Base-by-base conservation (phyloP, 2,888 invertebrate species). In the Pomacea canaliculata region DNA sequence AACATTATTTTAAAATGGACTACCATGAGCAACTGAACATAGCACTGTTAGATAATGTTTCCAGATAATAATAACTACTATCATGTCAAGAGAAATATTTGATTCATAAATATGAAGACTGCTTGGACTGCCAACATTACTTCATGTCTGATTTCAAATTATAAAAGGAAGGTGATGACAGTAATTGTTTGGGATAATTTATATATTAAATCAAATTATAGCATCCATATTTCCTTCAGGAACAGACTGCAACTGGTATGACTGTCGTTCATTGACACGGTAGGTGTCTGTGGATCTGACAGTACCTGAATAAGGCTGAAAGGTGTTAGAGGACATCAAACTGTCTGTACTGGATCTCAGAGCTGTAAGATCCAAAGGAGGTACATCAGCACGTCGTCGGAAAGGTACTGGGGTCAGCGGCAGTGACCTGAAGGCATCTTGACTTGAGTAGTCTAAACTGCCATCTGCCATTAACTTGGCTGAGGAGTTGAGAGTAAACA, bases 361-460 rank as follows among this genome's bases (percentile, higher is more conserved):
- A 16, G 80, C 81, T 10, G 84, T 81, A n/a, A 89, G 81, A 76
- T 89, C 87, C 37, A 89, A 80, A 10, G 86, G 86, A 12, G 88
- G 88, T 10, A 89, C 83, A 7, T 80, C 74, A n/a, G 67, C 68
- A 49, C 60, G 67, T 9, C 69, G n/a, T 9, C 66, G 59, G 7
- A 60, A 23, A 8, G 74, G 78, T 10, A 83, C 81, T 1, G 87
- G 87, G 16, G 87, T 87, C 13, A 86, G 78, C 7, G 87, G 86
- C 48, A 87, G 83, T n/a, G 59, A 71, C 49, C 16, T 48, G 56
- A 67, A 66, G 37, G 78, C 75, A 63, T 80, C 79, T 37, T 80
- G 80, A 71, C 83, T 78, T 12, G 80, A 75, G 73, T 85, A 86
- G 71, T 85, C 83, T 63, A 87, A 60, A 76, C 83, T 85, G 19